Conservation (phyloP, 2,888 invertebrate genomes). For the Cosmia pyralina region DNA sequence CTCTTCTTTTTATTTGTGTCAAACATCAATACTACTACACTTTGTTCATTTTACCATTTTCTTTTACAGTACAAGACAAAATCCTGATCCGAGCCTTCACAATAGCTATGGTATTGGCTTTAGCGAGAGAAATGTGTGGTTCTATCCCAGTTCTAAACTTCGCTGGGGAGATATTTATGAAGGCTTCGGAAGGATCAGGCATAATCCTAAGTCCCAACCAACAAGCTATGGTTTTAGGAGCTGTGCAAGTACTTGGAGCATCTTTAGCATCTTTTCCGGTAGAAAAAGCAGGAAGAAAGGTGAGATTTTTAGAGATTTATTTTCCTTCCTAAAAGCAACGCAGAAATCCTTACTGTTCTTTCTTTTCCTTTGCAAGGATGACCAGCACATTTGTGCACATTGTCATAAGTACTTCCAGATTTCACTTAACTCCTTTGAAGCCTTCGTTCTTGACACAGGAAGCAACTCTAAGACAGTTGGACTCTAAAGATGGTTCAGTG, state of each 20-base stretch:
- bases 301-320: conserved; percentile 50
- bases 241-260: conserved; percentile 82
- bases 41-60: not conserved
- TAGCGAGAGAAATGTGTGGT: conserved; percentile 83
- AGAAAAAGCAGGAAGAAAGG: conserved; percentile 84
- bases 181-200: conserved; percentile 74
- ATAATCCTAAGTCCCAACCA: conserved; percentile 81
- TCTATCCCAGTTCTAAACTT: conserved; percentile 84
- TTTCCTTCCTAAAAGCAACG: not conserved
- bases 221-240: conserved; percentile 85
- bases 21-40: not conserved
- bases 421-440: not conserved
- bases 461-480: not conserved
- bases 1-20: not conserved
- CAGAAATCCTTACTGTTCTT: too few species aligned
- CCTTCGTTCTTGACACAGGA: not conserved
- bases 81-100: conserved; percentile 80
- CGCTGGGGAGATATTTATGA: conserved; percentile 83
- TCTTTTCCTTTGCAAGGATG: not conserved
- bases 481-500: not conserved
- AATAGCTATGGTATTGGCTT: conserved; percentile 76
- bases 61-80: conserved; percentile 79
- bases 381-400: not conserved
- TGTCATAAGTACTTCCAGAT: not conserved
- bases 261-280: conserved; percentile 80